These are phyloP conservation scores for Sycobia sp. DNA, from an alignment of 1,140 invertebrate species.

Conservation along the genomic window DNA sequence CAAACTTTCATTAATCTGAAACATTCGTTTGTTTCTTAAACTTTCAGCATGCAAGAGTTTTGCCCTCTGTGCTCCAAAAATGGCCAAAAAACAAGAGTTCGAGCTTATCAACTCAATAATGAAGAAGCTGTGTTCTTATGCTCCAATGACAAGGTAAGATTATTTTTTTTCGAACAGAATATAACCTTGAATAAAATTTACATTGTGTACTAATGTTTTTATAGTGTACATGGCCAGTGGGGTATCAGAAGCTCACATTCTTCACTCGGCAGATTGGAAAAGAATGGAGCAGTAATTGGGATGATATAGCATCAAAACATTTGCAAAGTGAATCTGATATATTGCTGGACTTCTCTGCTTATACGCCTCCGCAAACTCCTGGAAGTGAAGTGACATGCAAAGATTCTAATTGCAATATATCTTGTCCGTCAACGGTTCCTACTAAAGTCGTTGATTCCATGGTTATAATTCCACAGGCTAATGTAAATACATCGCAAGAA, in stretches of 20 bases:
- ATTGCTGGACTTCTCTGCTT: slow-evolving; percentile 35
- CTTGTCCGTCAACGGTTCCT: neutral
- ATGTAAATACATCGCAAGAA: neutral
- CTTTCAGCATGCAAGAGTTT: slow-evolving; percentile 41
- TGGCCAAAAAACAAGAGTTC: slow-evolving; percentile 36
- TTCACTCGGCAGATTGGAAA: slow-evolving; percentile 34
- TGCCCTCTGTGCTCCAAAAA: slow-evolving; percentile 43
- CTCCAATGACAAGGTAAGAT: slow-evolving; percentile 36
- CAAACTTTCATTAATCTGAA: neutral
- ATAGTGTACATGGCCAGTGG: slow-evolving; percentile 45
- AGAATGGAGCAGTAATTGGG: slow-evolving; percentile 30
- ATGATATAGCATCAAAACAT: slow-evolving; percentile 13
- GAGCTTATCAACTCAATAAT: slow-evolving; percentile 41
- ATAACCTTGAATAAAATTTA: too few species aligned
- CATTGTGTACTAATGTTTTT: neutral
- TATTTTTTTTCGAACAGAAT: too few species aligned
- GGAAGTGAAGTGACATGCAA: slow-evolving; percentile 22
- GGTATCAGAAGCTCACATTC: slow-evolving; percentile 29
- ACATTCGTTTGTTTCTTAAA: neutral
- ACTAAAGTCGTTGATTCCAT: neutral
- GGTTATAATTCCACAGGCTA: neutral
- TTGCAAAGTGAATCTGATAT: slow-evolving; percentile 7
- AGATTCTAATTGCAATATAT: neutral
- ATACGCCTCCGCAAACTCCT: slow-evolving; percentile 45
- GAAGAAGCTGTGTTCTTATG: slow-evolving; percentile 41